Conservation (phyloP, 2,797 vertebrate genomes). For the Amphiprion clarkii region DNA sequence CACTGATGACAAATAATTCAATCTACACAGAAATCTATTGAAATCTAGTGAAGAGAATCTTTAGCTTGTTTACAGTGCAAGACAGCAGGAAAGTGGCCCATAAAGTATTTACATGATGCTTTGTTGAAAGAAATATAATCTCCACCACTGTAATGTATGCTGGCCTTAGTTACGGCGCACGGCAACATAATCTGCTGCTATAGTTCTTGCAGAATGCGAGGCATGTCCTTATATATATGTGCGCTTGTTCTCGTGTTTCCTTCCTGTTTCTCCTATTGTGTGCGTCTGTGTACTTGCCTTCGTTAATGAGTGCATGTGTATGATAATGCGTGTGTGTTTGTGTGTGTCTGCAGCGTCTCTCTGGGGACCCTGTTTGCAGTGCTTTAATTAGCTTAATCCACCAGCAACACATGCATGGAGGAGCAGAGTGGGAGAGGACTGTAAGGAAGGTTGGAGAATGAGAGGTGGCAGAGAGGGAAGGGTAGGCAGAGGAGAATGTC, state of each 20-base stretch:
- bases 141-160: slow-evolving; percentile 4
- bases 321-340: slow-evolving; percentile 30
- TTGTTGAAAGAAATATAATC: slow-evolving; percentile 5
- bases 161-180: neutral
- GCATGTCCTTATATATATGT: slow-evolving; percentile 12
- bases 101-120: slow-evolving; percentile 33
- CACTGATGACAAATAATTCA: slow-evolving; percentile 39
- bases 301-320: slow-evolving; percentile 54
- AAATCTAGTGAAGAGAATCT: slow-evolving; percentile 19
- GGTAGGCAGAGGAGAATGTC: slow-evolving; percentile 54
- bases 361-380: slow-evolving; percentile 69
- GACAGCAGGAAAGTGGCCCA: slow-evolving; percentile 5
- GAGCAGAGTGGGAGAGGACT: slow-evolving; percentile 50
- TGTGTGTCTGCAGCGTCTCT: slow-evolving; percentile 50
- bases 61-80: slow-evolving; percentile 16
- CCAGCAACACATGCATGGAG: slow-evolving; percentile 72
- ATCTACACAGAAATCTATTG: slow-evolving; percentile 28
- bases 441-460: slow-evolving; percentile 41
- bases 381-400: slow-evolving; percentile 85
- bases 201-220: slow-evolving; percentile 10
- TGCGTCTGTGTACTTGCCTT: slow-evolving; percentile 40
- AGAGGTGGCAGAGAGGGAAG: slow-evolving; percentile 47
- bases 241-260: slow-evolving; percentile 41
- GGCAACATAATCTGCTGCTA: slow-evolving; percentile 10
- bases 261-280: slow-evolving; percentile 42